A percentile compares a stretch with the other conserved stretches of the same genome.
phyloP scores from a whole-genome alignment of 2,113 vertebrate genomes.

The Mus spicilegus region DNA sequence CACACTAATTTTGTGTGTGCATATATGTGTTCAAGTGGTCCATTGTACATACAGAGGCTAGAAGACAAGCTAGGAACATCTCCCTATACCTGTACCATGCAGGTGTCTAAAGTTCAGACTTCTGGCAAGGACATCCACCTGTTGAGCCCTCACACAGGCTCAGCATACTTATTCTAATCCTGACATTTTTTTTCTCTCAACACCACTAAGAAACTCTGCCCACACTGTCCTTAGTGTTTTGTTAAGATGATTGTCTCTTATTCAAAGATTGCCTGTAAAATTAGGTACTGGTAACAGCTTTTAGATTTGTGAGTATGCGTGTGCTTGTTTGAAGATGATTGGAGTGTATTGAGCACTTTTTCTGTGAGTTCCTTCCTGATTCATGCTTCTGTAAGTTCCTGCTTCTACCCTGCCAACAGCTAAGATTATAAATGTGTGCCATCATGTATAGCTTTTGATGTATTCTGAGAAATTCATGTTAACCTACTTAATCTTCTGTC shows the following conservation, averaged over 20 bases:
- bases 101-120: background rate
- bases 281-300: background rate
- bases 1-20: background rate
- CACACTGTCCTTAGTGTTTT: background rate
- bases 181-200: background rate
- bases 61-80: background rate
- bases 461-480: constrained; percentile 47
- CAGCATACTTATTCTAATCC: background rate
- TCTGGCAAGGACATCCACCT: background rate
- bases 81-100: background rate
- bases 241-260: background rate
- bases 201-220: constrained; percentile 2
- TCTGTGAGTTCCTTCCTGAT: background rate
- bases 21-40: background rate
- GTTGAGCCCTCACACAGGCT: background rate
- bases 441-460: background rate
- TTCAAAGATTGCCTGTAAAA: constrained; percentile 23
- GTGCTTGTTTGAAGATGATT: background rate
- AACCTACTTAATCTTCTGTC: background rate
- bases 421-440: too few species aligned
- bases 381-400: background rate
- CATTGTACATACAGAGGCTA: background rate
- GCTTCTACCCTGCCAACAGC: background rate
- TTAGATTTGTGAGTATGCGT: background rate
- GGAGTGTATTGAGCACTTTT: constrained; percentile 48